Evolutionary conservation across 2,888 invertebrate genomes (phyloP).

Genomic region (Drosophila diplacantha): DNA sequence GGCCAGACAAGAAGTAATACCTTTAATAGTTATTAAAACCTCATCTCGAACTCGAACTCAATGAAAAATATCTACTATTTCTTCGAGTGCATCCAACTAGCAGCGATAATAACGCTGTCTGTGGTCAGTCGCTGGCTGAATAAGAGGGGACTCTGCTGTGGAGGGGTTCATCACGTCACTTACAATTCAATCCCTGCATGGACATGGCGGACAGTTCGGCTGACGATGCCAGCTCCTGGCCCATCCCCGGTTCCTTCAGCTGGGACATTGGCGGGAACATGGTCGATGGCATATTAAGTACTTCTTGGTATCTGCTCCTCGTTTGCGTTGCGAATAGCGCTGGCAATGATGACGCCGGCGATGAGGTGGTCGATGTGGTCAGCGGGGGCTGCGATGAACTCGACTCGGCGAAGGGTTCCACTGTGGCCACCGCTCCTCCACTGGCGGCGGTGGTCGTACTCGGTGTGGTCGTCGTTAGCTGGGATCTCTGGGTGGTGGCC

Average conservation of each 20-base stretch:
- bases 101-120: conserved; percentile 40
- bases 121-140: conserved; percentile 22
- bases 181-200: conserved; percentile 76
- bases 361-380: conserved; percentile 71
- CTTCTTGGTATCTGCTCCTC: conserved; percentile 74
- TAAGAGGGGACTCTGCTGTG: conserved; percentile 1
- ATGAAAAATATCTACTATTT: not conserved
- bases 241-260: conserved; percentile 52
- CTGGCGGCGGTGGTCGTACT: conserved; percentile 23
- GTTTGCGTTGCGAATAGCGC: conserved; percentile 67
- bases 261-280: conserved; percentile 70
- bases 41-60: not conserved
- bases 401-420: conserved; percentile 24
- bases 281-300: conserved; percentile 77
- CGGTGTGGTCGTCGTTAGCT: conserved; percentile 56
- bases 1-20: not conserved
- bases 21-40: not conserved
- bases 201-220: conserved; percentile 69
- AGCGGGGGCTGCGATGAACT: conserved; percentile 55
- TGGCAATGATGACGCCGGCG: conserved; percentile 57
- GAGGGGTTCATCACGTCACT: conserved; percentile 61
- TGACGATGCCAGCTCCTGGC: conserved; percentile 40
- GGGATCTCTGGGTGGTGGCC: conserved; percentile 19
- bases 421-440: conserved; percentile 24
- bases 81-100: not conserved